Percentiles rank a stretch among this genome's conserved stretches.
Evolutionary conservation across 2,888 invertebrate species (phyloP).

Genomic region (Nephrotoma appendiculata): DNA sequence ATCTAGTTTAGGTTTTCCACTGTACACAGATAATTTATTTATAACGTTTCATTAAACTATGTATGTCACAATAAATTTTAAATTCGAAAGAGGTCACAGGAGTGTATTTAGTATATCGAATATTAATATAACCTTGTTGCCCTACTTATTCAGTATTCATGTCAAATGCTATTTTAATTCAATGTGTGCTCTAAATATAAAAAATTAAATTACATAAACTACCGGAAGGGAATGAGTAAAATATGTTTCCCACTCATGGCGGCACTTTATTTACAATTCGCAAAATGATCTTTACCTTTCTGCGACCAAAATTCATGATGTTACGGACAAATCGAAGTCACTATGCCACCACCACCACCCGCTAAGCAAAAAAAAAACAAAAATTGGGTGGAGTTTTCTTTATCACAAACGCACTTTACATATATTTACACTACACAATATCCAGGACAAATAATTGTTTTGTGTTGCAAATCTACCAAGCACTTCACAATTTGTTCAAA

Average conservation of each 20-base stretch:
- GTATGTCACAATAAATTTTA: neutral
- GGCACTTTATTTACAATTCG: neutral
- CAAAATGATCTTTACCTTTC: neutral
- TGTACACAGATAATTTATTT: neutral
- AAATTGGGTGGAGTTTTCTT: neutral
- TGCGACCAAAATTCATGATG: neutral
- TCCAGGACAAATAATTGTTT: neutral
- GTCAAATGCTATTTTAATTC: neutral
- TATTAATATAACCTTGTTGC: neutral
- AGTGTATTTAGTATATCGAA: neutral
- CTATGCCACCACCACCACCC: neutral
- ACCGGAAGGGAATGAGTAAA: no score
- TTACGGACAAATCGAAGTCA: neutral
- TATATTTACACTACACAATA: neutral
- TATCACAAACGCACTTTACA: neutral
- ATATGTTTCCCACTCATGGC: neutral
- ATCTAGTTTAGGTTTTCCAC: neutral
- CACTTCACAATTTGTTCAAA: neutral
- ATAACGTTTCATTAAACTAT: neutral
- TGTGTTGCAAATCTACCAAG: neutral
- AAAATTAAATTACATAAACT: no score
- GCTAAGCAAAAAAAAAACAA: neutral
- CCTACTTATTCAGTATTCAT: neutral
- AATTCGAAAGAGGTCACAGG: neutral
- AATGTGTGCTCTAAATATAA: neutral